phyloP scores from a whole-genome alignment of 1,140 invertebrate genomes.

The Periplaneta americana region DNA sequence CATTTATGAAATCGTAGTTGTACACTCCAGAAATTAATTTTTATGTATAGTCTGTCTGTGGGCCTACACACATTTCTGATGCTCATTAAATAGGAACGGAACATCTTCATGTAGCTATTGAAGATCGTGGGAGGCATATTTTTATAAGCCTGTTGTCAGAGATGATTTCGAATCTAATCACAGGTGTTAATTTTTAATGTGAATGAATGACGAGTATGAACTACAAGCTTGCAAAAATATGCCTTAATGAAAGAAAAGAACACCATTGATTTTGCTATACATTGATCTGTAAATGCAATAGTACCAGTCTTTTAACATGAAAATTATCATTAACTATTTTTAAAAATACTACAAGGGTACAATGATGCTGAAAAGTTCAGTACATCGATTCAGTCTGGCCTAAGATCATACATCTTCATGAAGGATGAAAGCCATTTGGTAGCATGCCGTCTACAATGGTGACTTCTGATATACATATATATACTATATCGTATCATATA shows the following conservation, averaged over 20 bases:
- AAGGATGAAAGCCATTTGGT: neutral
- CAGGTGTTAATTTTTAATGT: neutral
- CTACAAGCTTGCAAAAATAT: neutral
- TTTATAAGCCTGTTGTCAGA: neutral
- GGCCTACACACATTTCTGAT: neutral
- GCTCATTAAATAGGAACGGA: neutral
- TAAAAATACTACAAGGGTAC: neutral
- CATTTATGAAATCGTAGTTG: neutral
- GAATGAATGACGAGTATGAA: neutral
- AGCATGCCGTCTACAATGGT: neutral
- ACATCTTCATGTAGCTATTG: neutral
- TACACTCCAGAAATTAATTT: neutral
- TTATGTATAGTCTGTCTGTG: neutral
- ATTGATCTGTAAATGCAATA: neutral
- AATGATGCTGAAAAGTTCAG: neutral
- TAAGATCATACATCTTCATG: neutral
- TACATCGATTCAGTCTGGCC: constrained; percentile 11
- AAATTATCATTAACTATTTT: neutral
- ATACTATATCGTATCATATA: neutral
- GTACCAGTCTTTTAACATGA: neutral
- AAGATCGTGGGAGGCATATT: neutral
- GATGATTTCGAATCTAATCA: neutral
- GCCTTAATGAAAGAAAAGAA: neutral
- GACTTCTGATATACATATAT: neutral
- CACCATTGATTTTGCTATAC: neutral